Conservation (phyloP, 37 sponge, comb jelly and placozoan species). For the Spongilla lacustris region DNA sequence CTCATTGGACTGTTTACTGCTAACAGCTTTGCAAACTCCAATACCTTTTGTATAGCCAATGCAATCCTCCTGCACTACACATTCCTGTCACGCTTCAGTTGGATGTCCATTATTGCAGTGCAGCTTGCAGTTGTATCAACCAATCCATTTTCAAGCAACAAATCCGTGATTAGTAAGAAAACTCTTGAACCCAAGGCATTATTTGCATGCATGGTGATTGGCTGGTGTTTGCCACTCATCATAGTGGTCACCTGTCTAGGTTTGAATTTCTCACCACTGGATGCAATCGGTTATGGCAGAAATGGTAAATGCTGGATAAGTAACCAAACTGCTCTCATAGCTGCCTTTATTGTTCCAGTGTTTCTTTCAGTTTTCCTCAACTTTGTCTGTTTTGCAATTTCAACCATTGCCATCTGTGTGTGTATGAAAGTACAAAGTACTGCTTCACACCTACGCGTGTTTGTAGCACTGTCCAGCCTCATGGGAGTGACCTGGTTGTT, state of each 20-base stretch:
- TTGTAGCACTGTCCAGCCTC: slow-evolving; percentile 21
- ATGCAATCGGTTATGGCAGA: slow-evolving; percentile 20
- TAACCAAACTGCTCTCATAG: not conserved
- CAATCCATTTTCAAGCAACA: not conserved
- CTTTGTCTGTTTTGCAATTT: not conserved
- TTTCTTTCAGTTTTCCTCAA: slow-evolving; percentile 25
- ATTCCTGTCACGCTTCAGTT: slow-evolving; percentile 3
- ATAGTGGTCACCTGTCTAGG: slow-evolving; percentile 1
- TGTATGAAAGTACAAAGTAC: not conserved
- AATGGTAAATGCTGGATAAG: slow-evolving; percentile 40
- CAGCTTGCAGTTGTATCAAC: not conserved
- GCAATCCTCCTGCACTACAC: slow-evolving; percentile 23
- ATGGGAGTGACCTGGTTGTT: slow-evolving; percentile 67
- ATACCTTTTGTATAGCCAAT: not conserved
- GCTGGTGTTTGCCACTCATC: slow-evolving; percentile 26
- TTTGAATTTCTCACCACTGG: slow-evolving; percentile 16
- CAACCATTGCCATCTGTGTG: not conserved
- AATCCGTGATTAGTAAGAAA: not conserved
- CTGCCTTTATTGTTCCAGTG: slow-evolving; percentile 23
- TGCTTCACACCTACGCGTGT: slow-evolving; percentile 14
- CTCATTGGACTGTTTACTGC: slow-evolving; percentile 2
- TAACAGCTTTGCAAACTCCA: not conserved
- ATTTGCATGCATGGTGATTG: slow-evolving; percentile 12
- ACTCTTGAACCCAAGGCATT: not conserved
- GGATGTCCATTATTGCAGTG: slow-evolving; percentile 20